These are phyloP conservation scores for Rhabdornis inornatus DNA, from an alignment of 2,113 vertebrate genomes.

Conservation along the genomic window DNA sequence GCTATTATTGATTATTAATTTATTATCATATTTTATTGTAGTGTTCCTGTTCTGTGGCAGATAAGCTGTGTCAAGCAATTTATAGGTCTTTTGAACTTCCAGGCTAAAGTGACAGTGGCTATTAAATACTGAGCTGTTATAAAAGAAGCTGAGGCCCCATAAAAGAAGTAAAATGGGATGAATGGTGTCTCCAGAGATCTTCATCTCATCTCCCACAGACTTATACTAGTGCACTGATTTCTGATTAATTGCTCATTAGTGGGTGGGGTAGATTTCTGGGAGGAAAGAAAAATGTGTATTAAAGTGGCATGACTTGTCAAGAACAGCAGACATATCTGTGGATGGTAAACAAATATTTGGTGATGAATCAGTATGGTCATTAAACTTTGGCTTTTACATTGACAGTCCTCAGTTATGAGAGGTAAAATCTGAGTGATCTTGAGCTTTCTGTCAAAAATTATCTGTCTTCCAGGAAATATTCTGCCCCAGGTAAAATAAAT, in stretches of 20 bases:
- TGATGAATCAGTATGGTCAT: background rate
- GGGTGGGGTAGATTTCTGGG: background rate
- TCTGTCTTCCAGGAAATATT: background rate
- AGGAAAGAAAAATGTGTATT: background rate
- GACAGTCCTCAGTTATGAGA: background rate
- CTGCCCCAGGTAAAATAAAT: background rate
- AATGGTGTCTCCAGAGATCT: conserved; percentile 35
- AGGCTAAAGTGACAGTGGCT: conserved; percentile 32
- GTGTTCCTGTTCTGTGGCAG: background rate
- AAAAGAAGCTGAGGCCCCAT: conserved; percentile 21
- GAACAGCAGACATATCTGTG: background rate
- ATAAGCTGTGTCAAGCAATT: conserved; percentile 28
- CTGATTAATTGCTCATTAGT: conserved; percentile 30
- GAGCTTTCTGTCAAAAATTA: background rate
- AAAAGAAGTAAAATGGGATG: conserved; percentile 37
- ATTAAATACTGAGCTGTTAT: conserved; percentile 29
- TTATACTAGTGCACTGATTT: background rate
- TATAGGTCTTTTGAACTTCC: conserved; percentile 48
- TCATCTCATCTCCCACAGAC: background rate
- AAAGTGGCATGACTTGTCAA: background rate
- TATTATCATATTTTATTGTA: conserved; percentile 39
- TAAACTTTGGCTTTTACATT: background rate
- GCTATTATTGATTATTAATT: conserved; percentile 51
- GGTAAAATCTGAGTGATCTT: background rate
- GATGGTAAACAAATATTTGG: background rate